Evolutionary conservation across 2,797 vertebrate species (phyloP), one percentile per base, ranked within the genome.

Genomic region (Brachyrhaphis roseni): DNA sequence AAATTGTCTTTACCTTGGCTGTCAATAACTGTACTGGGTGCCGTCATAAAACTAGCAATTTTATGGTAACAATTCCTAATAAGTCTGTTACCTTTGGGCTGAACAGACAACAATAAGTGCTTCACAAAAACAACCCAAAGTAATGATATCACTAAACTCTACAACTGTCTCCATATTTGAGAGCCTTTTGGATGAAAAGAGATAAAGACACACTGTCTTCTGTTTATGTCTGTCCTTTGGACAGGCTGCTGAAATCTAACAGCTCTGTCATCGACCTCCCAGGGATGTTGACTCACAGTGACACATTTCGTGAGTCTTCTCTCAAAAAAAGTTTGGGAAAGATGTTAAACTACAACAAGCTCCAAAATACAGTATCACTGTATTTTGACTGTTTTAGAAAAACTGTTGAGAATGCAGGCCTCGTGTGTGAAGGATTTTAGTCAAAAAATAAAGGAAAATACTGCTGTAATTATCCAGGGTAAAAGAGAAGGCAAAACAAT

Each of bases 401-500:
- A 45, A 71, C n/a, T 57, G 28, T 45, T 59, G 41, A n/a, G 39
- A 31, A 57, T 16, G 13, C 53, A 59, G 36, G 39, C 5, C 53
- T 28, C 15, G 28, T 59, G 45, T 34, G 23, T 74, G 16, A 34
- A 53, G 68, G 39, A 51, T 77, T 49, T 31, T 5, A 84, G 77
- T 81, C 76, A 73, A 62, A 59, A 49, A 45, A 53, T 26, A 53
- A 49, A 76, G 47, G 45, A 68, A 83, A 78, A 80, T 68, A 75
- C 49, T 64, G 53, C 75, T 75, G 76, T 74, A 70, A 81, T 73
- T 87, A 75, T 84, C 78, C 34, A 7, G 72, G 18, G 45, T 36
- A 7, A 34, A 51, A 1, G 31, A 34, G 46, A 51, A 36, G 43
- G 46, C 26, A 73, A 12, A 72, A 47, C 76, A 77, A 84, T 68